Conservation (phyloP, 2,888 invertebrate species). For the Luperina nickerlii region DNA sequence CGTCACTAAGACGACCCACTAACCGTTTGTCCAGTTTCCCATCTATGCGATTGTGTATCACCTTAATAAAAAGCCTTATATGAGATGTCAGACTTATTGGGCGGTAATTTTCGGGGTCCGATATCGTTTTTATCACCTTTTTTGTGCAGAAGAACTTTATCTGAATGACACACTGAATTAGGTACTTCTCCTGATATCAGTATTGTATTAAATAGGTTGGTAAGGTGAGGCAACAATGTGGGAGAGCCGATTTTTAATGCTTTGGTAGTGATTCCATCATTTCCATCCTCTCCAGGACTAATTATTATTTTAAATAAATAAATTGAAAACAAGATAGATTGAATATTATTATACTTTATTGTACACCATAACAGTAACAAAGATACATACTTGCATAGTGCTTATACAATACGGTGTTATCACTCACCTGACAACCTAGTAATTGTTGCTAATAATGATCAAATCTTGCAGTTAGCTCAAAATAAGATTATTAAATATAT, state of each 20-base stretch:
- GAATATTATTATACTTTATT: background rate
- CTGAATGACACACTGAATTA: background rate
- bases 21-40: background rate
- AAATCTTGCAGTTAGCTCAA: background rate
- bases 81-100: background rate
- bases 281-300: background rate
- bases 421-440: background rate
- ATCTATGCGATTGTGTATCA: background rate
- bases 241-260: background rate
- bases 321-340: background rate
- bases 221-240: background rate
- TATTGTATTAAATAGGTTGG: background rate
- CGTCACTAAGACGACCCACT: no score
- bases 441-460: background rate
- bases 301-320: background rate
- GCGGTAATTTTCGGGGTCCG: background rate
- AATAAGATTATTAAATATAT: background rate
- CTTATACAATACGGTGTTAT: slow-evolving; percentile 1
- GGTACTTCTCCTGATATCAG: background rate
- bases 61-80: background rate
- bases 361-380: background rate
- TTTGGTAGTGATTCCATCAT: background rate
- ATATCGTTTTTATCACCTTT: background rate
- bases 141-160: background rate
- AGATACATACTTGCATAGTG: background rate